Base-by-base conservation (phyloP, 2,888 invertebrate species). In the Brenthis daphne region DNA sequence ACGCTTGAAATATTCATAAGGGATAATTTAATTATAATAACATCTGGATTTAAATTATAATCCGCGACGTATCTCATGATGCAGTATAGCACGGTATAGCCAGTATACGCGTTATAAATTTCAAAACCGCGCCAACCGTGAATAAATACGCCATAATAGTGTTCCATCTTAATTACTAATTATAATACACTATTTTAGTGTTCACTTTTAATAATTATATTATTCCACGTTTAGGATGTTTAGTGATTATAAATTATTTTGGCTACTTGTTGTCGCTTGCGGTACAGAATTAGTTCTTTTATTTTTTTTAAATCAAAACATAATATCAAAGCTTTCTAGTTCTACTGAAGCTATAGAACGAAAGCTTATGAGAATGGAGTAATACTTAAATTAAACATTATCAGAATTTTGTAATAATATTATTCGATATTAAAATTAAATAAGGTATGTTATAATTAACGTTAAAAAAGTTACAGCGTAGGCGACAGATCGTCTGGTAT, bases 21-120 rank as follows among this genome's bases (percentile, higher is more conserved):
- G 79, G 76, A 82, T 84, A 85, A 85, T 86, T 86, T 87, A 88
- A 89, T 88, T 71, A 73, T 71, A 73, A 73, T 71, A 72, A 72
- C 70, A 73, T 73, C 68, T 73, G 73, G 67, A 69, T 67, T 72
- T 60, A 72, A 72, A 69, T 66, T 69, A 65, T 72, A 67, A 67
- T 67, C 71, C 61, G 61, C 65, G 16, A 64, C 55, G 64, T 64
- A 64, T 57, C 66, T 57, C 48, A 43, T 43, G 11, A 2, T 29
- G 51, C 63, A 65, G 57, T 69, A 71, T 60, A 64, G 64, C 68
- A 70, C 66, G n/a, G 61, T 58, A 57, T 51, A 53, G 57, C 56
- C 33, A 64, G 66, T 43, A 56, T 61, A 65, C 66, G 60, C 61
- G 56, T 48, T 68, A 71, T 73, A 68, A 68, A 69, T 67, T 71